A percentile compares a stretch with the other conserved stretches of the same genome.
Evolutionary conservation across 2,888 invertebrate genomes (phyloP).

Genomic region (Chaitophorus viminalis): DNA sequence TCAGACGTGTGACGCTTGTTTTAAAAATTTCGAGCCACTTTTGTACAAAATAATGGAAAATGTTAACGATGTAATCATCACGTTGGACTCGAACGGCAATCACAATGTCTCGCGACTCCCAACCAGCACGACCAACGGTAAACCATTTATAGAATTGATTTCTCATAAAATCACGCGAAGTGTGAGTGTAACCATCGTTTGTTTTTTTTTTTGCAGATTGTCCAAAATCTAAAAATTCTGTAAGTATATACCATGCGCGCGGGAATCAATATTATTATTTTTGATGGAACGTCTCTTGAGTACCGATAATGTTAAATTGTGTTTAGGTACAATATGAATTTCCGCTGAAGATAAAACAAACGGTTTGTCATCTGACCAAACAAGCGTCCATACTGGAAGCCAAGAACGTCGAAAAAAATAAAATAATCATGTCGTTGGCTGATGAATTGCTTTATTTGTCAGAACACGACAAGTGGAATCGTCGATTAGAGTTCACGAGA

Average conservation of each 20-base stretch:
- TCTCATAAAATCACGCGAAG: background rate
- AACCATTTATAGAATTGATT: background rate
- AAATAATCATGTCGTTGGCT: conserved; percentile 64
- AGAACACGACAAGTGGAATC: conserved; percentile 61
- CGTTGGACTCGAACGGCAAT: conserved; percentile 9
- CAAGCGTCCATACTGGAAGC: conserved; percentile 50
- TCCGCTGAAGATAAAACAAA: conserved; percentile 5
- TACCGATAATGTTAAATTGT: background rate
- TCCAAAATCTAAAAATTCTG: background rate
- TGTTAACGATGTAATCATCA: conserved; percentile 37
- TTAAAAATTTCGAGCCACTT: conserved; percentile 63
- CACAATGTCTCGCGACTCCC: background rate
- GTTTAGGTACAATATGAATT: conserved; percentile 14
- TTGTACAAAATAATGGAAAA: conserved; percentile 62
- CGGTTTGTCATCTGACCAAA: conserved; percentile 42
- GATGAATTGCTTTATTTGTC: conserved; percentile 64
- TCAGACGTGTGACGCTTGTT: conserved; percentile 63
- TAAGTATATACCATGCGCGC: conserved; percentile 1
- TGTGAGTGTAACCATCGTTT: background rate
- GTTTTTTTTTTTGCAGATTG: conserved; percentile 25
- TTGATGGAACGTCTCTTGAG: background rate
- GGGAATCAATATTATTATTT: background rate
- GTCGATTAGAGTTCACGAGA: conserved; percentile 57
- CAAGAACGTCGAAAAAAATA: conserved; percentile 63
- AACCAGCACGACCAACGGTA: conserved; percentile 13